Evolutionary conservation across 2,888 invertebrate genomes (phyloP).

Genomic region (Mylabris sibirica): DNA sequence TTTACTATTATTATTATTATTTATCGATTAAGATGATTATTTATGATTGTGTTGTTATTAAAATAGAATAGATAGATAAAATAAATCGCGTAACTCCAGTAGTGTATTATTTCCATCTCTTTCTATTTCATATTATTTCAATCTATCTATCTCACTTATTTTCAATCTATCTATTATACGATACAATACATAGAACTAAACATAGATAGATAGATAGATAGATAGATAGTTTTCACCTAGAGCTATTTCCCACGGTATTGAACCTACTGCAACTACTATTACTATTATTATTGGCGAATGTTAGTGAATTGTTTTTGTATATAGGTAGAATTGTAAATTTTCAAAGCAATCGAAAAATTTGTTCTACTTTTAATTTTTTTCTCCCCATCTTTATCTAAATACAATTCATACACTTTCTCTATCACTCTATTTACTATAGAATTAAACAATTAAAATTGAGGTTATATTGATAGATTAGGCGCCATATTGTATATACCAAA

Average conservation of each 20-base stretch:
- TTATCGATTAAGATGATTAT: neutral
- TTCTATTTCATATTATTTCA: neutral
- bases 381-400: neutral
- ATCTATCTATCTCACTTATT: constrained; percentile 1
- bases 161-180: too few species aligned
- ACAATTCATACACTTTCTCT: neutral
- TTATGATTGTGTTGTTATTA: neutral
- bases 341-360: constrained; percentile 1
- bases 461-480: neutral
- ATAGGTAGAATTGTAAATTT: neutral
- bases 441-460: neutral
- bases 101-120: constrained; percentile 6
- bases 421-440: neutral
- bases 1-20: too few species aligned
- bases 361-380: neutral
- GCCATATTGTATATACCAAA: neutral
- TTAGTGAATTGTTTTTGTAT: neutral
- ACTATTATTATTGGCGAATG: constrained; percentile 12
- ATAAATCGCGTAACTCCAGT: constrained; percentile 8
- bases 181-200: too few species aligned
- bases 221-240: constrained; percentile 14
- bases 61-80: neutral
- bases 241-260: constrained; percentile 33
- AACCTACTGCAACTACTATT: constrained; percentile 10
- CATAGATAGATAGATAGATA: neutral